Percentiles rank a stretch among this genome's conserved stretches.
Conservation (phyloP, 1,140 invertebrate genomes). For the Drosophila takahashii region DNA sequence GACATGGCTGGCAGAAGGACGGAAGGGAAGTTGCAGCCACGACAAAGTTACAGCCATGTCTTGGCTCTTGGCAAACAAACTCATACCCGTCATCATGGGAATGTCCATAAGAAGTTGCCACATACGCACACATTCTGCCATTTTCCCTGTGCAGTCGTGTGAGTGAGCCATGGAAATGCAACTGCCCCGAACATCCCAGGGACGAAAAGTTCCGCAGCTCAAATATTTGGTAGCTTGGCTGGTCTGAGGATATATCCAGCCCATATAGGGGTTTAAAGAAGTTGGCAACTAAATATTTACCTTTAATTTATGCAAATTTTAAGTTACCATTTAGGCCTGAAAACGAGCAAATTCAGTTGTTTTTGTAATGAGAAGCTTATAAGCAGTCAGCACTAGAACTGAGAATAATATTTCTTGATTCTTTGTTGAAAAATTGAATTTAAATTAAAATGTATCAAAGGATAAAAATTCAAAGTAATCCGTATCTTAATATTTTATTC, state of each 20-base stretch:
- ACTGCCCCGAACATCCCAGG: constrained; percentile 30
- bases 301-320: background rate
- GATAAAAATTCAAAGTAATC: no score
- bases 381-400: no score
- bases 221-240: constrained; percentile 6
- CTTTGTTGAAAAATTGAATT: no score
- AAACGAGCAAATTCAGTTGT: background rate
- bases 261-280: background rate
- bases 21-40: constrained; percentile 31
- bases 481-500: no score
- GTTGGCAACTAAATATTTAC: constrained; percentile 6
- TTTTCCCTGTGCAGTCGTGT: constrained; percentile 9
- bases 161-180: constrained; percentile 28
- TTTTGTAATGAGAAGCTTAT: no score
- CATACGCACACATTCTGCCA: constrained; percentile 21
- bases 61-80: constrained; percentile 33
- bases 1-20: constrained; percentile 20
- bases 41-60: constrained; percentile 40
- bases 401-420: no score
- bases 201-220: constrained; percentile 8
- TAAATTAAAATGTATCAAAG: no score
- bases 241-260: background rate
- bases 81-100: constrained; percentile 45
- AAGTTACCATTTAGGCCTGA: background rate
- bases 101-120: constrained; percentile 51